Evolutionary conservation across 2,888 invertebrate genomes (phyloP), one percentile per base, ranked within the genome.

Genomic region (Drosophila pegasa): DNA sequence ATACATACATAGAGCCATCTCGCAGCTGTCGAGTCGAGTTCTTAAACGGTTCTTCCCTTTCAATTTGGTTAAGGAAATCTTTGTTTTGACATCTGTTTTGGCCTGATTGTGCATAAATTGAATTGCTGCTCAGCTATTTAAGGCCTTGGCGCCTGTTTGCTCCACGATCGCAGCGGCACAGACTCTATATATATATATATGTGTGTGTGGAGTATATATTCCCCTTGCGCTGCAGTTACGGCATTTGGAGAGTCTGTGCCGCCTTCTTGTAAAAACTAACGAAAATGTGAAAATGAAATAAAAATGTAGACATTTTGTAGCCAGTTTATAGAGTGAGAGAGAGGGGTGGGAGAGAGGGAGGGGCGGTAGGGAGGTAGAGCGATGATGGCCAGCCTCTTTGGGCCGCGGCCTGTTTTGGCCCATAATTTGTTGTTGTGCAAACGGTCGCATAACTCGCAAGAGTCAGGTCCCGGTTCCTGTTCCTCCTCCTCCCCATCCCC

Each of bases 401-500:
- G 55, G 52, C 27, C 50, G 68, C 59, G 78, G 87, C 87, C 73
- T 85, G 85, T 81, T 84, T 25, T 45, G 33, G 78, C 56, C 82
- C 82, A 82, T 87, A 87, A 84, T 87, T 82, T 87, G 43, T 45
- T 27, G 43, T 64, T 69, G 80, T 80, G 80, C 87, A 87, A 85
- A 87, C 82, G 86, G 73, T 71, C 88, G 71, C 88, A 85, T 85
- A 78, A 83, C 88, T 83, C 56, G 72, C 37, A 18, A 62, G 55
- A 58, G 57, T 16, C 25, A 45, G 50, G 54, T 55, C 62, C 47
- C 62, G 43, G 25, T 50, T 47, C 52, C 70, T 25, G 41, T 48
- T 10, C 40, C 56, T 20, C 9, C 25, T 10, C 2, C 20, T 14
- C 25, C 25, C 6, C 25, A 4, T 25, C 3, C 25, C 6, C 25